A percentile compares a stretch with the other conserved stretches of the same genome.
Conservation (phyloP, 2,113 vertebrate species). For the Labeo catla region DNA sequence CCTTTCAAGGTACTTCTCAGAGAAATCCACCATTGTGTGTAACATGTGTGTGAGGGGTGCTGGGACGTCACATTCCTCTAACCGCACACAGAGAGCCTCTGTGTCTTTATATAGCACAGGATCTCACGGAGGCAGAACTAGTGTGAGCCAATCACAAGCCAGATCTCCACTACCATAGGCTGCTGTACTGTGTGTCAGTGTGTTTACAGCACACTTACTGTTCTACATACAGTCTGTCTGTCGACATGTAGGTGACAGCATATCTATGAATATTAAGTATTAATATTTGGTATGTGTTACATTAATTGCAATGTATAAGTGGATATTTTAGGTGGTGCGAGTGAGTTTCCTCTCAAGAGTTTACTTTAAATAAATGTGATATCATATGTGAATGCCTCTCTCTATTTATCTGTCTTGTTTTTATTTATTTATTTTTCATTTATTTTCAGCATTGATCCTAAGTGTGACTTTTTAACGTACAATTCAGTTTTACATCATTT, state of each 20-base stretch:
- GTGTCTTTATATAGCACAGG: slow-evolving; percentile 72
- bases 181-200: background rate
- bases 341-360: too few species aligned
- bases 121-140: slow-evolving; percentile 61
- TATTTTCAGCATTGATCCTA: too few species aligned
- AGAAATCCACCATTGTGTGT: slow-evolving; percentile 84
- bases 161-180: background rate
- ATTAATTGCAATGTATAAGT: too few species aligned
- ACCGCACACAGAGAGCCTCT: slow-evolving; percentile 61
- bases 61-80: slow-evolving; percentile 74
- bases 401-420: too few species aligned
- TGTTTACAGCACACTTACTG: slow-evolving; percentile 22
- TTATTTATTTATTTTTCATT: too few species aligned
- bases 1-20: slow-evolving; percentile 88
- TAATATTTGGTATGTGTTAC: too few species aligned
- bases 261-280: too few species aligned
- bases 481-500: too few species aligned
- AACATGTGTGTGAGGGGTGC: slow-evolving; percentile 69
- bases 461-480: too few species aligned
- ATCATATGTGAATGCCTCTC: too few species aligned
- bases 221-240: background rate
- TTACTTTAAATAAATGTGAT: too few species aligned
- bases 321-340: too few species aligned
- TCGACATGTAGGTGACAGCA: background rate
- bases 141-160: slow-evolving; percentile 73